Conservation (phyloP, 2,113 vertebrate species). For the Notothenia coriiceps region DNA sequence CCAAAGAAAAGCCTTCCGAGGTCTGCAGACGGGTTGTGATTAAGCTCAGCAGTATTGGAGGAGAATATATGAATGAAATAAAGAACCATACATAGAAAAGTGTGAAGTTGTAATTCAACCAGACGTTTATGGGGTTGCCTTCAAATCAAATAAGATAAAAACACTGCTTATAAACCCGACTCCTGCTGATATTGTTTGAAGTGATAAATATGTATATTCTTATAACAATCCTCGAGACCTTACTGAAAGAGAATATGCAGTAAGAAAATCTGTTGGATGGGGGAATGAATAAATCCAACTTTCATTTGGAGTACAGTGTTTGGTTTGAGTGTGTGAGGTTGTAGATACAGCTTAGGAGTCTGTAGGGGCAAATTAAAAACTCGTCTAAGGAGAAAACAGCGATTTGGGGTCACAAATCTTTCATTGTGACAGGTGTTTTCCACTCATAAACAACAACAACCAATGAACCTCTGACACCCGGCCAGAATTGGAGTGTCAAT, state of each 20-base stretch:
- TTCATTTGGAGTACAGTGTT: slow-evolving; percentile 25
- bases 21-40: slow-evolving; percentile 23
- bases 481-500: slow-evolving; percentile 63
- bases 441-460: slow-evolving; percentile 68
- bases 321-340: slow-evolving; percentile 8
- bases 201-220: slow-evolving; percentile 26
- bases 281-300: slow-evolving; percentile 29
- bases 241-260: not conserved
- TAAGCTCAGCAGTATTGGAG: slow-evolving; percentile 30
- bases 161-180: slow-evolving; percentile 19
- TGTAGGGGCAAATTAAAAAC: slow-evolving; percentile 41
- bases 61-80: slow-evolving; percentile 24
- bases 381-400: slow-evolving; percentile 29
- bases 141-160: slow-evolving; percentile 40
- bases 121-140: slow-evolving; percentile 8
- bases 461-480: slow-evolving; percentile 72
- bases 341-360: slow-evolving; percentile 16
- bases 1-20: slow-evolving; percentile 40
- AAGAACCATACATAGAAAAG: slow-evolving; percentile 34
- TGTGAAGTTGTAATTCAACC: slow-evolving; percentile 39
- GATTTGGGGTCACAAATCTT: slow-evolving; percentile 49
- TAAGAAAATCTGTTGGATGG: not conserved
- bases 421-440: slow-evolving; percentile 43
- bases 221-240: slow-evolving; percentile 31
- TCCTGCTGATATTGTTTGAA: slow-evolving; percentile 36